Evolutionary conservation across 2,113 vertebrate species (phyloP), one percentile per base, ranked within the genome.

Genomic region (Urocolius indicus): DNA sequence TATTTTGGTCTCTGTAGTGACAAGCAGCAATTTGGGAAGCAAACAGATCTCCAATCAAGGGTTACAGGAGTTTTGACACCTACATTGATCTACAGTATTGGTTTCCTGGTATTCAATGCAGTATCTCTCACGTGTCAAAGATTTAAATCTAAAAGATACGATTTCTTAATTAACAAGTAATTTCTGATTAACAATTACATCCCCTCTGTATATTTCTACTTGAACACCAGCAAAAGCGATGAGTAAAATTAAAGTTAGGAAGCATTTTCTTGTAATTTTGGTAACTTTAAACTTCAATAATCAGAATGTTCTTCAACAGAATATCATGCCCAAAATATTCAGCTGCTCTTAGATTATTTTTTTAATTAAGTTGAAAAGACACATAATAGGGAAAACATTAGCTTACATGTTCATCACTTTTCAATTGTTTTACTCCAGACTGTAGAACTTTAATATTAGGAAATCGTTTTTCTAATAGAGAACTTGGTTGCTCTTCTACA

Each of bases 391-490:
- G 38, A 67, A 81, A 90, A 75, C 5, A 27, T 24, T 36, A 23
- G 66, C 98, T 98, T 97, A 99, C 99, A 29, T 98, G 98, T 32
- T 99, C 96, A 59, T 97, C 86, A 36, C 98, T 98, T 92, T 98
- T 95, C 43, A 99, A 91, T 5, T 96, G 96, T 76, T 97, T 98
- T 17, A 99, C 99, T 73, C 94, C 98, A 72, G 98, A 99, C 41
- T 98, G 98, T 93, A 99, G 97, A 69, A 99, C 98, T 89, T 97
- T 98, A 84, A 99, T 98, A 94, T 99, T 99, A 41, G 99, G 98
- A 90, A 98, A 99, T 77, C 97, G 98, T 48, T 98, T 98, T 96
- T 98, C 97, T 94, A 99, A 93, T 10, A 98, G 62, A 89, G 96
- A 98, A 93, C 97, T 97, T 30, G 98, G 98, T 62, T 97, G 98